phyloP scores from a whole-genome alignment of 2,113 vertebrate genomes.

The Patagioenas fasciata region DNA sequence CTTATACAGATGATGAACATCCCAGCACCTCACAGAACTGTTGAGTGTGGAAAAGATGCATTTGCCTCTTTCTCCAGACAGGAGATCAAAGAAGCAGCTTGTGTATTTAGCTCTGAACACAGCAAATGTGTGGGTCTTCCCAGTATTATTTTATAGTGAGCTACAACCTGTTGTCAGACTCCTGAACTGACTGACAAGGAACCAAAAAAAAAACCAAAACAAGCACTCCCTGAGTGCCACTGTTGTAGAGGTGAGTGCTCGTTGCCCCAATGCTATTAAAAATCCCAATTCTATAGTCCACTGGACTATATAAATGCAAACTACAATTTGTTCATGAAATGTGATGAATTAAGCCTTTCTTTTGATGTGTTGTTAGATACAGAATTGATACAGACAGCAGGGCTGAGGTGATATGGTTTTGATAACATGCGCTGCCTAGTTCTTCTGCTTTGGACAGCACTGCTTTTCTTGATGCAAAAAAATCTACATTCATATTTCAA shows the following conservation, averaged over 20 bases:
- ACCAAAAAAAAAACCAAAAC: background rate
- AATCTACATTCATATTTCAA: background rate
- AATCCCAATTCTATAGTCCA: background rate
- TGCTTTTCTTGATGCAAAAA: background rate
- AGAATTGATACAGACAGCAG: background rate
- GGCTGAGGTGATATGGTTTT: background rate
- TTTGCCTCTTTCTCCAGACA: background rate
- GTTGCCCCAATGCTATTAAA: background rate
- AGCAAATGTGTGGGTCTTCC: background rate
- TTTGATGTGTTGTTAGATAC: background rate
- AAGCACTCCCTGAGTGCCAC: fast-evolving
- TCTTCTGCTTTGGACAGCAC: background rate
- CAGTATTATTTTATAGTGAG: background rate
- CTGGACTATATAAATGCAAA: background rate
- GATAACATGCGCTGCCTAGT: background rate
- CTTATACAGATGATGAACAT: background rate
- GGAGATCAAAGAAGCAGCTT: background rate
- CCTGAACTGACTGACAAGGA: background rate
- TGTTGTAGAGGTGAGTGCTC: fast-evolving
- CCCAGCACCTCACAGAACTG: background rate
- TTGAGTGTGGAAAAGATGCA: background rate
- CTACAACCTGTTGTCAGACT: background rate
- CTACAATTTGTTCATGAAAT: background rate
- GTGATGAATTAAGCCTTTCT: background rate
- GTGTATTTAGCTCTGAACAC: background rate